Evolutionary conservation across 2,113 vertebrate species (phyloP).

Genomic region (Craseonycteris thonglongyai): DNA sequence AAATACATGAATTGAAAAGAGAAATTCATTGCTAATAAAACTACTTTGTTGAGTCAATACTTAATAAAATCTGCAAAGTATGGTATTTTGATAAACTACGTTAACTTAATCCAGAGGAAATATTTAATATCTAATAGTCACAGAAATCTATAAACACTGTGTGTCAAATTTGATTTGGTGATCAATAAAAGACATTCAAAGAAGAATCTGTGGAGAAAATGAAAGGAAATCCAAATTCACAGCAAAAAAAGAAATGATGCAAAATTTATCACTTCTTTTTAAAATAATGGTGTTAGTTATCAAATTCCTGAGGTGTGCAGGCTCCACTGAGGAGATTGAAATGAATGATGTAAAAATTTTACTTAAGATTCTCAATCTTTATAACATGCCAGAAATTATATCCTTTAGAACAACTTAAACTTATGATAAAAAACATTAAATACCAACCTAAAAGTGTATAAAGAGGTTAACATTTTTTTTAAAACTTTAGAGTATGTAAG

Average conservation of each 20-base stretch:
- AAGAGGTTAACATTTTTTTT: background rate
- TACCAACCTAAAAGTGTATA: background rate
- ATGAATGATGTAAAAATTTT: slow-evolving; percentile 22
- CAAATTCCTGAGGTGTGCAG: background rate
- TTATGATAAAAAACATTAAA: background rate
- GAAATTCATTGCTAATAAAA: slow-evolving; percentile 9
- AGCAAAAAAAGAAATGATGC: background rate
- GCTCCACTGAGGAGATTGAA: background rate
- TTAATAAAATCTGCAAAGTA: slow-evolving; percentile 22
- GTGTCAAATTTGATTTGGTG: background rate
- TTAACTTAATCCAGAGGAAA: slow-evolving; percentile 19
- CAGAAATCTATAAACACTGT: slow-evolving; percentile 16
- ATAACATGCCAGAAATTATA: slow-evolving; percentile 12
- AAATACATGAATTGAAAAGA: slow-evolving; percentile 24
- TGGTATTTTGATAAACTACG: background rate
- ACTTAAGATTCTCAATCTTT: slow-evolving; percentile 21
- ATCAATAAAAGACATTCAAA: slow-evolving; percentile 13
- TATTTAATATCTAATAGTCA: slow-evolving; percentile 28
- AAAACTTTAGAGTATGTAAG: background rate
- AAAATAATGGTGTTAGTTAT: background rate
- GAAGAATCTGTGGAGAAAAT: background rate
- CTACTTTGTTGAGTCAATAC: background rate
- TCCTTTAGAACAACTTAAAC: background rate
- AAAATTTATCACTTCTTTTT: slow-evolving; percentile 27
- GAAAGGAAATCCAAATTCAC: slow-evolving; percentile 12